Percentiles rank a stretch among this genome's conserved stretches.
These are phyloP conservation scores for Falco rusticolus DNA, from an alignment of 2,797 vertebrate genomes.

Conservation along the genomic window DNA sequence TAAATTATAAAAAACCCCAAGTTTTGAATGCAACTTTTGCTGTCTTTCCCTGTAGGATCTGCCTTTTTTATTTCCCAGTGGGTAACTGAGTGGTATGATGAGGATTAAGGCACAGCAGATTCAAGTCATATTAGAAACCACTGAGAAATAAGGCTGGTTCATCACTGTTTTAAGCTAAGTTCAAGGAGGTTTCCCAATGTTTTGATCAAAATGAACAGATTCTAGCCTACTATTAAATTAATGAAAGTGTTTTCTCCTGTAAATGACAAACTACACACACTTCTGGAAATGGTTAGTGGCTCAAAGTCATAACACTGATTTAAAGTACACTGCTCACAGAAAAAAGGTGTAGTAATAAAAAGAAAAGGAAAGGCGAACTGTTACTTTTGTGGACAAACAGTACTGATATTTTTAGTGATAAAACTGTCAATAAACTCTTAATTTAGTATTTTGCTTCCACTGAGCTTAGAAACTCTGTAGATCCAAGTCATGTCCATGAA, in stretches of 20 bases:
- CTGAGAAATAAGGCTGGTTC: background rate
- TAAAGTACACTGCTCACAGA: background rate
- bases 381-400: background rate
- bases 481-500: background rate
- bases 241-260: background rate
- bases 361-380: background rate
- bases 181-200: background rate
- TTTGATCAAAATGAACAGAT: background rate
- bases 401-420: background rate
- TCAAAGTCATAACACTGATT: background rate
- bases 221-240: slow-evolving; percentile 5
- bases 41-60: background rate
- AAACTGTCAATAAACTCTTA: background rate
- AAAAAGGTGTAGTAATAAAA: background rate
- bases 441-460: background rate
- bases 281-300: background rate
- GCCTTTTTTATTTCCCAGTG: slow-evolving; percentile 19
- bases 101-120: slow-evolving; percentile 20
- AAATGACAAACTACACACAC: background rate
- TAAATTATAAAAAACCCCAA: background rate
- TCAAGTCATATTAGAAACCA: background rate
- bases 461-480: background rate
- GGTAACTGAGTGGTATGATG: background rate
- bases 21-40: background rate
- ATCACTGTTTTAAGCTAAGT: background rate